Evolutionary conservation across 2,113 vertebrate species (phyloP).

Genomic region (Murina feae): DNA sequence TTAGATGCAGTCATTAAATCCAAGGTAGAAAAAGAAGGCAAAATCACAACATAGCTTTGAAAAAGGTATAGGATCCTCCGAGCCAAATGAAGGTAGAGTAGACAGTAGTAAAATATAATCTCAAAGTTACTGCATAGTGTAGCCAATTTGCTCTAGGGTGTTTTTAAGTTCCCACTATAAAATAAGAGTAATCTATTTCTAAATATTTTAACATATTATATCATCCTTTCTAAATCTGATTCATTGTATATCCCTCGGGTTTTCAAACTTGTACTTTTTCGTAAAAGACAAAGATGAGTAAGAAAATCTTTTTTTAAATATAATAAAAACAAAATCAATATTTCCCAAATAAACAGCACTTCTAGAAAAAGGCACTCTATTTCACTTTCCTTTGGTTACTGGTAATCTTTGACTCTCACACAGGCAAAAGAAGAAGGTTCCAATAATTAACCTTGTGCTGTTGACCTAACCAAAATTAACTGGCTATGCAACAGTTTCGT

Average conservation of each 20-base stretch:
- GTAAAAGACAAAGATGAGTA: slow-evolving; percentile 27
- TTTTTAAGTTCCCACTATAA: background rate
- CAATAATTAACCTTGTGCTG: slow-evolving; percentile 83
- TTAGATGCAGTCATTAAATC: slow-evolving; percentile 74
- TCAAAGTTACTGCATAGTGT: background rate
- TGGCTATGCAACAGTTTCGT: slow-evolving; percentile 81
- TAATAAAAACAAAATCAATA: slow-evolving; percentile 28
- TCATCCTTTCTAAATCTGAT: background rate
- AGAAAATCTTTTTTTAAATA: background rate
- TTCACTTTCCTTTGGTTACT: slow-evolving; percentile 59
- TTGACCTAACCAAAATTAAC: slow-evolving; percentile 85
- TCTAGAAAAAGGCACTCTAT: background rate
- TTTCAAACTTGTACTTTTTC: slow-evolving; percentile 32
- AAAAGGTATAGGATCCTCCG: background rate
- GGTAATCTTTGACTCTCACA: slow-evolving; percentile 67
- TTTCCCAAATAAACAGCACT: background rate
- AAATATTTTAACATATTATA: background rate
- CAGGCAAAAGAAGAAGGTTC: slow-evolving; percentile 75
- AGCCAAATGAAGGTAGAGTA: background rate
- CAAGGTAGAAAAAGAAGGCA: slow-evolving; percentile 38
- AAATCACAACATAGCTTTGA: background rate
- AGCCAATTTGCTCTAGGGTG: background rate
- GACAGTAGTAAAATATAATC: background rate
- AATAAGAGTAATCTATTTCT: background rate
- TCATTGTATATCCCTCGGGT: background rate